Evolutionary conservation across 2,113 vertebrate genomes (phyloP), one percentile per base, ranked within the genome.

Genomic region (Oryzias melastigma): DNA sequence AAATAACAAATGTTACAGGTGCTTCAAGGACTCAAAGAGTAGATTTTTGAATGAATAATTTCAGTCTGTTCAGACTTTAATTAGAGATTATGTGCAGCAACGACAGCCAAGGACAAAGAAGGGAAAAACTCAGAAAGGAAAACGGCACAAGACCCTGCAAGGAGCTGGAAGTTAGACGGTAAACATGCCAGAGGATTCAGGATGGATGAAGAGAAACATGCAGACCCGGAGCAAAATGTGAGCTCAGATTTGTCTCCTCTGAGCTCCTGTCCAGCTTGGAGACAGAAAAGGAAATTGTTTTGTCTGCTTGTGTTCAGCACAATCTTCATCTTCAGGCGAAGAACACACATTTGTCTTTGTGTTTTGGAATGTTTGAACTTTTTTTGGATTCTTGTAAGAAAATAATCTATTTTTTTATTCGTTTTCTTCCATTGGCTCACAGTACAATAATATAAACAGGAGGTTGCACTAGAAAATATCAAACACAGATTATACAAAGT

Each of bases 151-250:
- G 0, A 20, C 46, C 22, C 52, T 22, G 48, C 42, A 14, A n/a
- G 25, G 49, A 54, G 35, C 29, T 10, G 17, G 35, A 16, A 29
- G n/a, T 3, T 3, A 53, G 52, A 29, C 64, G 45, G 29, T 47
- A 64, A 58, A 84, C 72, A 79, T 18, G 56, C 45, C 63, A 29
- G 0, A 1, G 22, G 19, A n/a, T 18, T 13, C 54, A 19, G 51
- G 53, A 59, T 54, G 7, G 5, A 46, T 72, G 1, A 24, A 54
- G 22, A n/a, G 27, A 61, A 35, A 52, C 7, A 2, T 14, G 43
- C 47, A 14, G 10, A 15, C 40, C 16, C 4, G 19, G 14, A 16
- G 24, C n/a, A 14, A 8, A 29, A 4, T 5, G 44, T 29, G 27
- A 17, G 49, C 17, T 18, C 17, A 52, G 35, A 29, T 14, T 56